Conservation (phyloP, 1,140 invertebrate genomes). For the Eriocheir sinensis region DNA sequence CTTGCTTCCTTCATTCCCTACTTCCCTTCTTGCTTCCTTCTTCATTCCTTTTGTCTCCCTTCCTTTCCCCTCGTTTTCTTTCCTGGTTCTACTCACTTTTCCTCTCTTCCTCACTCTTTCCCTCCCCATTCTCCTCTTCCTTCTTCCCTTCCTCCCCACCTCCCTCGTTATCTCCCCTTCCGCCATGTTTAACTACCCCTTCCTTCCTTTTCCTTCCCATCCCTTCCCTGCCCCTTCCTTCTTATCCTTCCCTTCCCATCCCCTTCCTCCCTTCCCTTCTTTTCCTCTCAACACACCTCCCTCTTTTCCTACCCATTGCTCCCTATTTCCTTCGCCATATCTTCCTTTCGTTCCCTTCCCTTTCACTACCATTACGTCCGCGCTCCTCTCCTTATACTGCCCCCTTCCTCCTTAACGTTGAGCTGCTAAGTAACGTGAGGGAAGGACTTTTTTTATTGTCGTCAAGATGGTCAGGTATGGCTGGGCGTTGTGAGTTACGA, state of each 20-base stretch:
- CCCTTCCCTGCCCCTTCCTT: background rate
- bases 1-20: background rate
- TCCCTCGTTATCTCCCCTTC: background rate
- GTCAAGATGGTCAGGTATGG: slow-evolving; percentile 57
- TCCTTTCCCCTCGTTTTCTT: background rate
- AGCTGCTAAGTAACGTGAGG: slow-evolving; percentile 10
- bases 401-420: background rate
- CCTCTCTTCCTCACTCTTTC: background rate
- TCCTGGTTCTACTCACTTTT: background rate
- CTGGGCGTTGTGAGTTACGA: slow-evolving; percentile 56
- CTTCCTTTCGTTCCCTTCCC: background rate
- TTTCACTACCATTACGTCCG: background rate
- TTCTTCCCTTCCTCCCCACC: background rate
- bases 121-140: no score
- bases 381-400: background rate
- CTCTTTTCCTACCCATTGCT: background rate
- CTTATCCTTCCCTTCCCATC: background rate
- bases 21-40: background rate
- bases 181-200: background rate
- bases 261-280: background rate
- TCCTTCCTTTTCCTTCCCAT: background rate
- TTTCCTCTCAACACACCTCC: background rate
- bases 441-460: slow-evolving; percentile 42
- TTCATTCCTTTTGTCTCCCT: background rate
- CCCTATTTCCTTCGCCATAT: background rate